phyloP scores from a whole-genome alignment of 1,140 invertebrate genomes.

The Drosophila gunungcola region DNA sequence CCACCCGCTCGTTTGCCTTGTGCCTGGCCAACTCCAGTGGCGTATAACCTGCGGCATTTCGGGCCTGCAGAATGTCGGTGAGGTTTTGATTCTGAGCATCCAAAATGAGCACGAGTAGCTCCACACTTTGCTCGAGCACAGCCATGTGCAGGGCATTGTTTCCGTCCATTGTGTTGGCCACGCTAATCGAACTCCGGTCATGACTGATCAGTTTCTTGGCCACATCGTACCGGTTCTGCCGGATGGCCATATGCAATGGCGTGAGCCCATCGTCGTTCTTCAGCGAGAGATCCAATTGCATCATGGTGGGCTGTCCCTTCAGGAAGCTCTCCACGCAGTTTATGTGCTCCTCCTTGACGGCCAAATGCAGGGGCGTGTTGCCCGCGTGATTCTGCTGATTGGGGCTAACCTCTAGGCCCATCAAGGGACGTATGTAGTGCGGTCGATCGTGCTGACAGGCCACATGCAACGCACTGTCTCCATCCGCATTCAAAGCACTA shows the following conservation, averaged over 20 bases:
- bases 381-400: slow-evolving; percentile 85
- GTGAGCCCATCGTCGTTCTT: slow-evolving; percentile 85
- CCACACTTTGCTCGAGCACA: slow-evolving; percentile 80
- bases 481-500: slow-evolving; percentile 61
- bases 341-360: slow-evolving; percentile 83
- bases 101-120: slow-evolving; percentile 86
- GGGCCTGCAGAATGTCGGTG: slow-evolving; percentile 53
- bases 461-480: slow-evolving; percentile 85
- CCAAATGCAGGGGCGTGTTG: slow-evolving; percentile 86
- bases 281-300: slow-evolving; percentile 65
- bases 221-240: slow-evolving; percentile 85
- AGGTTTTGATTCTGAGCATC: slow-evolving; percentile 62
- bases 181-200: slow-evolving; percentile 85
- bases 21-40: slow-evolving; percentile 63
- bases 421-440: slow-evolving; percentile 72
- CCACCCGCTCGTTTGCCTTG: slow-evolving; percentile 48
- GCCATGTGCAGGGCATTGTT: slow-evolving; percentile 87
- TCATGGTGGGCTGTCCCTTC: slow-evolving; percentile 31
- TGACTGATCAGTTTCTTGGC: slow-evolving; percentile 85
- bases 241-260: slow-evolving; percentile 86
- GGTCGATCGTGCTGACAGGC: slow-evolving; percentile 85
- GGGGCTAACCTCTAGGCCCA: slow-evolving; percentile 85
- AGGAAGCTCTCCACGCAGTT: slow-evolving; percentile 73
- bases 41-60: slow-evolving; percentile 67
- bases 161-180: slow-evolving; percentile 85